Conservation (phyloP, 2,797 vertebrate genomes). For the Lemur catta region DNA sequence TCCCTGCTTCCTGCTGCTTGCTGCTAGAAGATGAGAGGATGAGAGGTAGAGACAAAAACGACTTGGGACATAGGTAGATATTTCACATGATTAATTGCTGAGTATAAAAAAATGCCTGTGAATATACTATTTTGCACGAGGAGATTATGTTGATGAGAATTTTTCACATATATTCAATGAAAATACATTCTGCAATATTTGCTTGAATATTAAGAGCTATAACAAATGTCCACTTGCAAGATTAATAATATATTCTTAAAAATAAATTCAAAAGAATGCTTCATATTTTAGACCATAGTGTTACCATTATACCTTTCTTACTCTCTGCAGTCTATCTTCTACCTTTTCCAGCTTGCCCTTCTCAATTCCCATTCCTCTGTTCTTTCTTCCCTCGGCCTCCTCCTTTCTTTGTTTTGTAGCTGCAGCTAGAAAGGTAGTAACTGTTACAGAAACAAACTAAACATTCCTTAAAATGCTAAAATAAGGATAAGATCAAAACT, state of each 20-base stretch:
- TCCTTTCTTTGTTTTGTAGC: neutral
- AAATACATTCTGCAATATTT: neutral
- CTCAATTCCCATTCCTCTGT: neutral
- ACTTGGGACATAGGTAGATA: neutral
- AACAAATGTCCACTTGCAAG: neutral
- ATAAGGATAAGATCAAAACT: neutral
- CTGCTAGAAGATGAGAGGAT: neutral
- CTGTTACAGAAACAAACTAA: neutral
- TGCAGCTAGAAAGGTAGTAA: neutral
- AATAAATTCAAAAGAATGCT: neutral
- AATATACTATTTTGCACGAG: neutral
- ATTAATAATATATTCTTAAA: neutral
- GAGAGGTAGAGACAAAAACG: neutral
- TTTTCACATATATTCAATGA: neutral
- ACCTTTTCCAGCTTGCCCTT: fast-evolving
- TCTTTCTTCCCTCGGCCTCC: neutral
- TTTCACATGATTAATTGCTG: neutral
- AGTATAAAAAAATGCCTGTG: neutral
- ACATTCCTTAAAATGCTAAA: neutral
- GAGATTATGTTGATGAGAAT: neutral
- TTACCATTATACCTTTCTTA: neutral
- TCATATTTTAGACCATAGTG: neutral
- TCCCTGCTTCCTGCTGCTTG: neutral
- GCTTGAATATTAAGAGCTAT: neutral
- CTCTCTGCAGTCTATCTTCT: neutral